Evolutionary conservation across 2,888 invertebrate species (phyloP), one percentile per base, ranked within the genome.

Genomic region (Drosophila algonquin): DNA sequence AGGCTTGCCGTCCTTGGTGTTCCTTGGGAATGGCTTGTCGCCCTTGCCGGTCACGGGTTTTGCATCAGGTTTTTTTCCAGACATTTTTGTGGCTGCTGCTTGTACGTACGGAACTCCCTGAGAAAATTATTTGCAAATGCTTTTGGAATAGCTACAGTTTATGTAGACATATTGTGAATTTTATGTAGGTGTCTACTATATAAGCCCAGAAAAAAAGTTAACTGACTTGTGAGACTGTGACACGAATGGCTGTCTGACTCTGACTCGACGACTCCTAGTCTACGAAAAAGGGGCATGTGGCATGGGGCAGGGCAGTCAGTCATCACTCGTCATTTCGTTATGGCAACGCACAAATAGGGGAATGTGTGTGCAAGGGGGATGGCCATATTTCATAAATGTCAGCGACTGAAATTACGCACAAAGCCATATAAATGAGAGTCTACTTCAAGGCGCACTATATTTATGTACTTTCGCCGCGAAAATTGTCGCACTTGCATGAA

Each of bases 361-460:
- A 12, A 9, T 27, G 56, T n/a, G 53, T 53, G 57, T 46, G 51
- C 50, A 63, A 32, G 57, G 10, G 40, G 24, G 24, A 24, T 48
- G 76, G 55, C 44, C 63, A 78, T 85, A 80, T 77, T 77, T 86
- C 89, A 90, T 90, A 90, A 90, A 81, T 90, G 89, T 90, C 89
- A 90, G 82, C 90, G 81, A 71, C 77, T 82, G 77, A 79, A 86
- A 86, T 86, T 82, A 81, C 89, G 79, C 76, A 81, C 78, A 89
- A 89, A 90, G 88, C 83, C 84, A 87, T 87, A 89, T 90, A 89
- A 90, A 89, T 89, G 89, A 78, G 89, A 79, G 82, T 79, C 77
- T 82, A 79, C 89, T 87, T 82, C 81, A 75, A 80, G 79, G 75
- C 79, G 65, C 85, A 85, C 80, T 84, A 87, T 86, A 83, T 88